Percentiles rank a stretch among this genome's conserved stretches.
These are phyloP conservation scores for Drosophila tsacasi DNA, from an alignment of 1,140 invertebrate species.

Conservation along the genomic window DNA sequence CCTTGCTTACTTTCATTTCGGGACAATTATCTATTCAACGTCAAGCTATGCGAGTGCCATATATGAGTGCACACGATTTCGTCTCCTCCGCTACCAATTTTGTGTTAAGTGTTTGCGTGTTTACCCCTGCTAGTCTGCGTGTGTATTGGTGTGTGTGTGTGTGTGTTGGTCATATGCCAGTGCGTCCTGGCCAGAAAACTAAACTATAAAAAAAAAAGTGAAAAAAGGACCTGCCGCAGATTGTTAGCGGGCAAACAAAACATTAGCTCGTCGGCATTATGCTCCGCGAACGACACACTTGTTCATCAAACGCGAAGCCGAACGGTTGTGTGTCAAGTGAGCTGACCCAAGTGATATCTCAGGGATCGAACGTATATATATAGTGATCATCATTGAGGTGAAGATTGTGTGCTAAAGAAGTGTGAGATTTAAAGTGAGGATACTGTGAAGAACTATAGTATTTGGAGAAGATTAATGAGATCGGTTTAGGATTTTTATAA, in stretches of 20 bases:
- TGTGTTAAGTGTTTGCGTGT: slow-evolving; percentile 83
- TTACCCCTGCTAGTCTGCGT: slow-evolving; percentile 27
- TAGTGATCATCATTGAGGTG: slow-evolving; percentile 1
- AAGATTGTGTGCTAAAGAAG: not conserved
- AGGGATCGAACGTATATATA: slow-evolving; percentile 24
- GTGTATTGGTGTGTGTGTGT: slow-evolving; percentile 33
- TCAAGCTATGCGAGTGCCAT: slow-evolving; percentile 63
- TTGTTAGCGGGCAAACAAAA: slow-evolving; percentile 81
- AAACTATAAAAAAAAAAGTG: slow-evolving; percentile 5
- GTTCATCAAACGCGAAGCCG: slow-evolving; percentile 79
- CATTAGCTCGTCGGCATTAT: slow-evolving; percentile 78
- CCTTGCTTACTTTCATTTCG: slow-evolving; percentile 72
- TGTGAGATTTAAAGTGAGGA: slow-evolving; percentile 20
- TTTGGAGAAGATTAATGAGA: not conserved
- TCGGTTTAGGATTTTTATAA: not conserved
- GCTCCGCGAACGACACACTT: slow-evolving; percentile 72
- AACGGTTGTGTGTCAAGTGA: slow-evolving; percentile 79
- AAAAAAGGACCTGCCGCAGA: slow-evolving; percentile 76
- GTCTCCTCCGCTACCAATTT: slow-evolving; percentile 72
- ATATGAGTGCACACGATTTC: slow-evolving; percentile 82
- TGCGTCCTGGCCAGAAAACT: slow-evolving; percentile 64
- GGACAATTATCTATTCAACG: slow-evolving; percentile 84
- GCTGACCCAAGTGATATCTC: slow-evolving; percentile 15
- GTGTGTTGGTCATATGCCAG: slow-evolving; percentile 73
- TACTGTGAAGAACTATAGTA: not conserved